Base-by-base conservation (phyloP, 2,888 invertebrate species). In the Thymelicus lineola region DNA sequence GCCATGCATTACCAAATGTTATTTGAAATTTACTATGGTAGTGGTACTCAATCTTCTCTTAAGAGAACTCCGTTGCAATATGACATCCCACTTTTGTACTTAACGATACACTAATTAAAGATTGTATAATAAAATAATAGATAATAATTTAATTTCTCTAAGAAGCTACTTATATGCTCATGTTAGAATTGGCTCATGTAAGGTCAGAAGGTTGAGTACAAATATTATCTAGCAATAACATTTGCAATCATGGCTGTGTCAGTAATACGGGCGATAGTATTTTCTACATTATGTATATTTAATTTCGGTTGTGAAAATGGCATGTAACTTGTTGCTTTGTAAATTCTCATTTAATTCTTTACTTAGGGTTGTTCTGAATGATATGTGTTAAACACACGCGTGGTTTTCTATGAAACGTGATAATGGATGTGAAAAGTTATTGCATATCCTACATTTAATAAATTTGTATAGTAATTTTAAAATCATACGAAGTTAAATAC, bases 251-350 rank as follows among this genome's bases (percentile, higher is more conserved):
- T 69, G 62, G 62, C 57, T 20, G 62, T 58, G 62, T 63, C 38
- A 12, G n/a, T 55, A 12, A 35, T 35, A 38, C 7, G 73, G 78
- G 75, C 77, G 77, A 74, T 73, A 76, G 79, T 78, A 89, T 86
- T 86, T 87, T 87, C 80, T 86, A 88, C 86, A 55, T 63, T 53
- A 64, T 64, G 69, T 69, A 69, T 91, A 92, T 93, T 93, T 93
- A 91, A 93, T 93, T 93, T 93, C 90, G 93, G 93, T 93, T 93
- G 93, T 93, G 93, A 93, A 91, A 90, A 91, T 91, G 88, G 93
- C 93, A 87, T 89, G 86, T 84, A 87, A 87, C 86, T 88, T 87
- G 88, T 86, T 88, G 80, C 79, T 88, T 85, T 90, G 87, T 90
- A 89, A 88, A 90, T 90, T 85, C 86, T 85, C 87, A 82, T 81